A percentile compares a stretch with the other conserved stretches of the same genome.
phyloP scores from a whole-genome alignment of 1,140 invertebrate species.

The Acromyrmex heyeri region DNA sequence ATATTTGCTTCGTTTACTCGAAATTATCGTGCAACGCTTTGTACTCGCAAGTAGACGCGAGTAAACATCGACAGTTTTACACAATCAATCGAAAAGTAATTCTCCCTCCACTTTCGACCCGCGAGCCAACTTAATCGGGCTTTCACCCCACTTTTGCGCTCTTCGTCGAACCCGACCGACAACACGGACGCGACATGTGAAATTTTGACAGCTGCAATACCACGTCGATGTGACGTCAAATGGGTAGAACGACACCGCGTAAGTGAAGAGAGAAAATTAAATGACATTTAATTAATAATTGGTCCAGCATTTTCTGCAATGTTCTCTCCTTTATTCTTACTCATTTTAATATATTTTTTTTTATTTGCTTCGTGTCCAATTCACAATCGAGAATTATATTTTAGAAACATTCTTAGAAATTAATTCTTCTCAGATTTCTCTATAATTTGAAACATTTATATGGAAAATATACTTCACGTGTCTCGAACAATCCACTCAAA shows the following conservation, averaged over 20 bases:
- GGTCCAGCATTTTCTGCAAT: not conserved
- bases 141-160: slow-evolving; percentile 41
- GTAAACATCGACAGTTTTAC: slow-evolving; percentile 4
- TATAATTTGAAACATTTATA: no score
- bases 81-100: slow-evolving; percentile 14
- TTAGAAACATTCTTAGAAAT: not conserved
- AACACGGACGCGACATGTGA: slow-evolving; percentile 19
- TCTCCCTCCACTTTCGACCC: slow-evolving; percentile 9
- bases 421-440: no score
- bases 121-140: slow-evolving; percentile 32
- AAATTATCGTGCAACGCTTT: slow-evolving; percentile 1
- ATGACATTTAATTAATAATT: slow-evolving; percentile 27
- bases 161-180: slow-evolving; percentile 1
- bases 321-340: no score
- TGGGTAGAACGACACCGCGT: not conserved
- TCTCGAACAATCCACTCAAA: no score
- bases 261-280: not conserved
- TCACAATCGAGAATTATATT: not conserved
- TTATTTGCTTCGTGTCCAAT: not conserved
- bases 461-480: no score
- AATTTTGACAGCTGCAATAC: slow-evolving; percentile 48
- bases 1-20: not conserved
- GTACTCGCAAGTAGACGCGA: not conserved
- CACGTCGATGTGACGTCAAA: not conserved
- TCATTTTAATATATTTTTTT: not conserved